Evolutionary conservation across 2,888 invertebrate species (phyloP).

Genomic region (Eupeodes latifasciatus): DNA sequence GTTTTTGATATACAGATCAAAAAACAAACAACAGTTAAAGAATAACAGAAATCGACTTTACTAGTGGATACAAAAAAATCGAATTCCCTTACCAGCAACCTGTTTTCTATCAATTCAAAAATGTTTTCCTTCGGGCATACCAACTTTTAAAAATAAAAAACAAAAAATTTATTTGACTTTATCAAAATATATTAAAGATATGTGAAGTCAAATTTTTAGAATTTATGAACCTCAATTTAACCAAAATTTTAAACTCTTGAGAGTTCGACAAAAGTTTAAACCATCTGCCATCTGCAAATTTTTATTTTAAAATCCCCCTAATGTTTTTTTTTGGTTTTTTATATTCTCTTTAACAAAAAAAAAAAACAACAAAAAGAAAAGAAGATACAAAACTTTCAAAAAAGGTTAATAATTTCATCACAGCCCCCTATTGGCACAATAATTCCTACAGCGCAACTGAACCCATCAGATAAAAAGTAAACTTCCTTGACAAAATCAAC

Average conservation of each 20-base stretch:
- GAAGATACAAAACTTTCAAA: background rate
- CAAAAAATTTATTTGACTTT: too few species aligned
- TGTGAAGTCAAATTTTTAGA: too few species aligned
- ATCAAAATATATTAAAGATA: too few species aligned
- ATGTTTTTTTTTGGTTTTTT: background rate
- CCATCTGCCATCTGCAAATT: background rate
- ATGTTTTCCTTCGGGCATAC: too few species aligned
- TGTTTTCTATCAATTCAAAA: too few species aligned
- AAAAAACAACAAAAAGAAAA: background rate
- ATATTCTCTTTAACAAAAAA: background rate
- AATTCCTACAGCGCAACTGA: constrained; percentile 9
- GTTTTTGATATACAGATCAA: too few species aligned
- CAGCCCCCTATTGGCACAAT: background rate
- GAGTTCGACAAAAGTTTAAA: background rate
- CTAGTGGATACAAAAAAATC: too few species aligned
- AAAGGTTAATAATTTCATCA: constrained; percentile 31
- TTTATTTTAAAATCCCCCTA: background rate
- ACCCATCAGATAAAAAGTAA: background rate
- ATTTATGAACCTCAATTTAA: too few species aligned
- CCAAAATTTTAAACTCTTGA: background rate
- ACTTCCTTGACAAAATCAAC: constrained; percentile 25
- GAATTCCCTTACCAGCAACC: too few species aligned
- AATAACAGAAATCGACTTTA: too few species aligned
- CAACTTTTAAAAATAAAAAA: too few species aligned
- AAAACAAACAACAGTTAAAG: too few species aligned